phyloP scores from a whole-genome alignment of 2,113 vertebrate genomes.

The Pterocles orientalis region DNA sequence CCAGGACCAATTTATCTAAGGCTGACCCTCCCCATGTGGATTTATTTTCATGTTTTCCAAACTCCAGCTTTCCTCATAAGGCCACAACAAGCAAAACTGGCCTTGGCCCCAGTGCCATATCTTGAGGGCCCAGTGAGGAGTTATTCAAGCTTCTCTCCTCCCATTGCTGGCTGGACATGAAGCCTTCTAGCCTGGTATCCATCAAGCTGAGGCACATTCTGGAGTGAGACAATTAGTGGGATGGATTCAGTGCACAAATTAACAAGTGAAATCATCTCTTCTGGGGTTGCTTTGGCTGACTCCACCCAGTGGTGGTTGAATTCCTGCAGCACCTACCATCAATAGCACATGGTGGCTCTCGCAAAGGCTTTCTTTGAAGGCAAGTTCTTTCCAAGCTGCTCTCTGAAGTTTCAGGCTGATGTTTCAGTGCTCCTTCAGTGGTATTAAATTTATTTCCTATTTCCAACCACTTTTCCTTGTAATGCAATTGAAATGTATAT shows the following conservation, averaged over 20 bases:
- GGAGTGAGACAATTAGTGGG: not conserved
- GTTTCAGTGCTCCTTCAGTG: not conserved
- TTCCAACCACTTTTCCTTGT: not conserved
- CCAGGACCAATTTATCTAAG: not conserved
- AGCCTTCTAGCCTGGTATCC: not conserved
- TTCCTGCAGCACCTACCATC: fast-evolving
- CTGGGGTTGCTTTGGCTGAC: fast-evolving
- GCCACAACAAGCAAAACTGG: not conserved
- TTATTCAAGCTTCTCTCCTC: not conserved
- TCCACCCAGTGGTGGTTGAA: fast-evolving
- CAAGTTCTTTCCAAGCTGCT: not conserved
- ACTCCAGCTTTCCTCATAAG: not conserved
- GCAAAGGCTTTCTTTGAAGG: not conserved
- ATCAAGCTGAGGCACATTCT: not conserved
- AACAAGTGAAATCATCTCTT: not conserved
- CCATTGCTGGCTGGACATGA: not conserved
- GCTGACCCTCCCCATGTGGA: not conserved
- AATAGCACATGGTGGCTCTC: fast-evolving
- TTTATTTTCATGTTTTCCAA: not conserved
- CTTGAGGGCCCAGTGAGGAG: not conserved
- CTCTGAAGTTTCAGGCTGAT: not conserved
- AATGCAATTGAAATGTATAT: not conserved
- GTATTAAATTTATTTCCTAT: not conserved
- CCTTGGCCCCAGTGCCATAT: not conserved
- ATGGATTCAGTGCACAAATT: not conserved